phyloP scores from a whole-genome alignment of 2,888 invertebrate genomes.

The Eledone cirrhosa region DNA sequence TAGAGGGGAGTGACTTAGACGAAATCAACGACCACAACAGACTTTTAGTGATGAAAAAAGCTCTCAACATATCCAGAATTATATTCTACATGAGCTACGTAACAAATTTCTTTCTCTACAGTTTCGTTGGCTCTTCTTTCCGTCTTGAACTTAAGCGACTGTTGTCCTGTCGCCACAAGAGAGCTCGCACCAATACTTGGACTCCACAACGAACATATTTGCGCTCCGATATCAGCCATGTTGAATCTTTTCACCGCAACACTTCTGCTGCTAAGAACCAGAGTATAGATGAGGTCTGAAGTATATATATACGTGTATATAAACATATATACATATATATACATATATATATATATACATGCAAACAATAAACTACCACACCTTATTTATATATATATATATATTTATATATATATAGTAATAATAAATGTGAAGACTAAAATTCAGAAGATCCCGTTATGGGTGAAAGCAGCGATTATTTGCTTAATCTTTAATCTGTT shows the following conservation, averaged over 20 bases:
- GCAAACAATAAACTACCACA: too few relatives aligned
- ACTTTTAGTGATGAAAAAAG: slow-evolving; percentile 37
- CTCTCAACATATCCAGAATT: slow-evolving; percentile 49
- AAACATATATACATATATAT: too few relatives aligned
- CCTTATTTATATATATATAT: too few relatives aligned
- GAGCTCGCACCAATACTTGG: neutral
- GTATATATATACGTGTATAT: too few relatives aligned
- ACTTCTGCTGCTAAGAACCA: neutral
- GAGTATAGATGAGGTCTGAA: slow-evolving; percentile 16
- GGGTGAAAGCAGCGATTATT: too few relatives aligned
- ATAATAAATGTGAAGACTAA: too few relatives aligned
- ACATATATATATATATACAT: too few relatives aligned
- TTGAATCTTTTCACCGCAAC: neutral
- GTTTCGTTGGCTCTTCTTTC: slow-evolving; percentile 60
- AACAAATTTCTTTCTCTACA: slow-evolving; percentile 61
- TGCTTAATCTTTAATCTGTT: too few relatives aligned
- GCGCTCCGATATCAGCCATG: neutral
- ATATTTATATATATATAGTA: too few relatives aligned
- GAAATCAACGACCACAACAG: slow-evolving; percentile 31
- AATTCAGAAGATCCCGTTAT: too few relatives aligned
- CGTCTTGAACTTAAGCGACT: slow-evolving; percentile 48
- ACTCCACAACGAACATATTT: neutral
- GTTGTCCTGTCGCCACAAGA: neutral
- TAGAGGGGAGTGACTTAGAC: slow-evolving; percentile 27
- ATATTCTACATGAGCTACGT: slow-evolving; percentile 61